Percentiles rank a stretch among this genome's conserved stretches.
Conservation (phyloP, 2,888 invertebrate species). For the Smittia aterrima region DNA sequence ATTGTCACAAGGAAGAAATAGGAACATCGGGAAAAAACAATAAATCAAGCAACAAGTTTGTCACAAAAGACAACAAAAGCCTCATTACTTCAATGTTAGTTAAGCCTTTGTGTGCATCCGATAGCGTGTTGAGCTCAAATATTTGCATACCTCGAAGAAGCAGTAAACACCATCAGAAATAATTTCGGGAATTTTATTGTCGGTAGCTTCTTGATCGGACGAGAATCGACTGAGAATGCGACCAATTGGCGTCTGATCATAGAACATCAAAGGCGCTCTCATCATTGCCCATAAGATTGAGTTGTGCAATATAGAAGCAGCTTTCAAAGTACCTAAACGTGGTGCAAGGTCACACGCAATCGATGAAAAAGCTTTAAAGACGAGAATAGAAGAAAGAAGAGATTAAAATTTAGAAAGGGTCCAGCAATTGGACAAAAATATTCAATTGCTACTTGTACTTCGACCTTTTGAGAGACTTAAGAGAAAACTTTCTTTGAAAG, state of each 20-base stretch:
- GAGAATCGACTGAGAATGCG: slow-evolving; percentile 60
- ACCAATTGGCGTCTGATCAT: slow-evolving; percentile 64
- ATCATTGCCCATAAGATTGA: slow-evolving; percentile 56
- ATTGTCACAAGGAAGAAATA: no score
- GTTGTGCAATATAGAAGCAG: slow-evolving; percentile 51
- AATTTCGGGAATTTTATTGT: slow-evolving; percentile 53
- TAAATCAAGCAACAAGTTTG: no score
- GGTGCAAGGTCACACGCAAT: slow-evolving; percentile 67
- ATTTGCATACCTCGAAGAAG: slow-evolving; percentile 57
- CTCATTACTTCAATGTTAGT: no score
- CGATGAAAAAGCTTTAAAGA: slow-evolving; percentile 65
- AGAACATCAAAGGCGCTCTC: slow-evolving; percentile 59
- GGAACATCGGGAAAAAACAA: no score
- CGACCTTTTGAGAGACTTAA: no score
- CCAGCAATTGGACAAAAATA: no score
- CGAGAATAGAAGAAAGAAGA: not conserved
- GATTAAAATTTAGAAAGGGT: not conserved
- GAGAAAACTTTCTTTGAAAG: no score
- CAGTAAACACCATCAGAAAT: slow-evolving; percentile 60
- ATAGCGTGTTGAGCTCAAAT: no score
- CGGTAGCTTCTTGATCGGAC: slow-evolving; percentile 55
- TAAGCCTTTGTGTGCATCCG: no score
- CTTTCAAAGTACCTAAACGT: slow-evolving; percentile 59
- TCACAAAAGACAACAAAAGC: no score
- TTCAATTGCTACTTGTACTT: no score